These are phyloP conservation scores for Tigriopus japonicus DNA, from an alignment of 1,140 invertebrate genomes.

Conservation along the genomic window DNA sequence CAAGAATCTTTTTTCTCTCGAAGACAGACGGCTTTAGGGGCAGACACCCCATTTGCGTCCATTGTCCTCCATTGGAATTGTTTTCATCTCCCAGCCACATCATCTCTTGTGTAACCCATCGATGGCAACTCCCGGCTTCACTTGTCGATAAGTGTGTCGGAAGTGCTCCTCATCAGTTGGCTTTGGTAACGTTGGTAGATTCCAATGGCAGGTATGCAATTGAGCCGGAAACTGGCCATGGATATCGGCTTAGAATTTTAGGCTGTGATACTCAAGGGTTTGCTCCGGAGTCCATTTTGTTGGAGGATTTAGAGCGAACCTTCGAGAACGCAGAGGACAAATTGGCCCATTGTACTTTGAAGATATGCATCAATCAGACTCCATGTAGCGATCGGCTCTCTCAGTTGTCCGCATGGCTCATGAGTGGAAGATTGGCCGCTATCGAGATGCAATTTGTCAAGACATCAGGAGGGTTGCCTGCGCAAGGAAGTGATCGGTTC, in stretches of 20 bases:
- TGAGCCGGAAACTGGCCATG: conserved; percentile 10
- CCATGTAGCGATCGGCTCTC: neutral
- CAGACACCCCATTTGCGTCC: neutral
- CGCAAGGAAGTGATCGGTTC: conserved; percentile 1
- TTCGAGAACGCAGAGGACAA: conserved; percentile 2
- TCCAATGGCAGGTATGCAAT: neutral
- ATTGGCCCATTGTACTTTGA: neutral
- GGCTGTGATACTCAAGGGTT: neutral
- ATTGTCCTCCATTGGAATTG: conserved; percentile 3
- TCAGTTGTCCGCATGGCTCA: neutral
- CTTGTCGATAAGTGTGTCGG: neutral
- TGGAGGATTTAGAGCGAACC: conserved; percentile 1
- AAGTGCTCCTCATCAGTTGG: neutral
- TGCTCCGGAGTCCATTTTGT: neutral
- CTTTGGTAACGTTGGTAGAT: neutral
- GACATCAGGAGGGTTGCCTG: neutral
- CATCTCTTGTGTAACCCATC: neutral
- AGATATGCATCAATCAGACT: neutral
- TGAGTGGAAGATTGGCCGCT: neutral
- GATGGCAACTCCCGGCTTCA: conserved; percentile 4
- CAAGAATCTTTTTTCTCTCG: neutral
- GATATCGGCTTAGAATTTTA: neutral
- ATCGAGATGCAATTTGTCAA: conserved; percentile 4
- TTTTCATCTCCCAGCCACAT: conserved; percentile 1
- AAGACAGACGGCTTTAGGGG: conserved; percentile 4